These are phyloP conservation scores for Accipiter cooperii DNA, from an alignment of 2,113 vertebrate species.

Conservation along the genomic window DNA sequence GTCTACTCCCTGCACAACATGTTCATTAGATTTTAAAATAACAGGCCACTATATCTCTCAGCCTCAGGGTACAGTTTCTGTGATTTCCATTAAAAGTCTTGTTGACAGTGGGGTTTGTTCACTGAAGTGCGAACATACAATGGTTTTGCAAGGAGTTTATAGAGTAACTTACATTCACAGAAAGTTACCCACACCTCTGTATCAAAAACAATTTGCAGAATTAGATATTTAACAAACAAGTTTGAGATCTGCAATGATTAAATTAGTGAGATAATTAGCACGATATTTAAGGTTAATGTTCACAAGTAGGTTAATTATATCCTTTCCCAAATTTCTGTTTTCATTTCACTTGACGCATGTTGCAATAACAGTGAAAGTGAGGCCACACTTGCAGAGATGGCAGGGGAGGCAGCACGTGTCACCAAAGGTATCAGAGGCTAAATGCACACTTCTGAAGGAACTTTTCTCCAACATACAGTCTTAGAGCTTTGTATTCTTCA, in stretches of 20 bases:
- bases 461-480: neutral
- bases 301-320: slow-evolving; percentile 56
- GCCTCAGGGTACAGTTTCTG: neutral
- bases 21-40: slow-evolving; percentile 19
- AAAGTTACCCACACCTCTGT: neutral
- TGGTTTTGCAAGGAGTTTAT: neutral
- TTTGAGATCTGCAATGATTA: slow-evolving; percentile 35
- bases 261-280: slow-evolving; percentile 56
- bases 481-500: neutral
- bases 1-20: neutral
- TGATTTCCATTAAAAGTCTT: neutral
- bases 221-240: slow-evolving; percentile 42
- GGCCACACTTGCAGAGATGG: neutral
- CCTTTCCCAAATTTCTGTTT: slow-evolving; percentile 52
- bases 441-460: neutral
- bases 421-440: neutral
- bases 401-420: neutral
- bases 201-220: slow-evolving; percentile 19
- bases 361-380: slow-evolving; percentile 15
- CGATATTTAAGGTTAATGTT: slow-evolving; percentile 53
- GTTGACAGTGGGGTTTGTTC: neutral
- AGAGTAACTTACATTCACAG: neutral
- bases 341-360: neutral
- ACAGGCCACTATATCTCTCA: neutral
- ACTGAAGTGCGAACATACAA: neutral